Evolutionary conservation across 1,140 invertebrate genomes (phyloP), one percentile per base, ranked within the genome.

Genomic region (Goniozus legneri): DNA sequence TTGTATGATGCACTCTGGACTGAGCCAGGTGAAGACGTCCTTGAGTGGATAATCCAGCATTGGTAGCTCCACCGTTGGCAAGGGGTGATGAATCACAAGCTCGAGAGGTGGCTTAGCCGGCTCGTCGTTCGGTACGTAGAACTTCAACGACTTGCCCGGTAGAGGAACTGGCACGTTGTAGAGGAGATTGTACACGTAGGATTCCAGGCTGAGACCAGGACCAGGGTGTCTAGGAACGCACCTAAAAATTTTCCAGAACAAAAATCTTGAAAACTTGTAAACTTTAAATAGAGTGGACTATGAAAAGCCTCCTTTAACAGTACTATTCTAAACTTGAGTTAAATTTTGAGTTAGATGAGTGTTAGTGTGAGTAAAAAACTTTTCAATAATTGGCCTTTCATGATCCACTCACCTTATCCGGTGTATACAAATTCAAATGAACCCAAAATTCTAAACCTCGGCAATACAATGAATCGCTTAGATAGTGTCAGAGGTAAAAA

Each of bases 171-270:
- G 89, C 24, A 98, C 88, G 76, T 98, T 93, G 76, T 95, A 95
- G 4, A 98, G 78, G 41, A 98, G 78, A 77, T 97, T 97, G 74
- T 95, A 96, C 0, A 98, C 88, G 75, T 95, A 95, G 24, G 89
- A 90, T 74, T 98, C 96, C 27, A 97, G 76, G 62, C 87, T 89
- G 15, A 89, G 76, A 30, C 84, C 82, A 39, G 83, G 80, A 12
- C 83, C 81, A 3, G 84, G 83, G 64, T 86, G 82, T 57, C 84
- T 80, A 54, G 85, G 85, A 73, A 87, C 79, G 77, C 85, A 88
- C 72, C 84, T 87, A 55, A 19, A 78, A 76, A 46, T n/a, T 15
- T 21, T 48, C n/a, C n/a, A n/a, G n/a, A n/a, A n/a, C n/a, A 27
- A 10, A 27, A 10, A 27, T 27, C 10, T 27, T 27, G 24, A 27